These are phyloP conservation scores for Oxygymnocypris stewartii DNA, from an alignment of 2,113 vertebrate genomes.

Conservation along the genomic window DNA sequence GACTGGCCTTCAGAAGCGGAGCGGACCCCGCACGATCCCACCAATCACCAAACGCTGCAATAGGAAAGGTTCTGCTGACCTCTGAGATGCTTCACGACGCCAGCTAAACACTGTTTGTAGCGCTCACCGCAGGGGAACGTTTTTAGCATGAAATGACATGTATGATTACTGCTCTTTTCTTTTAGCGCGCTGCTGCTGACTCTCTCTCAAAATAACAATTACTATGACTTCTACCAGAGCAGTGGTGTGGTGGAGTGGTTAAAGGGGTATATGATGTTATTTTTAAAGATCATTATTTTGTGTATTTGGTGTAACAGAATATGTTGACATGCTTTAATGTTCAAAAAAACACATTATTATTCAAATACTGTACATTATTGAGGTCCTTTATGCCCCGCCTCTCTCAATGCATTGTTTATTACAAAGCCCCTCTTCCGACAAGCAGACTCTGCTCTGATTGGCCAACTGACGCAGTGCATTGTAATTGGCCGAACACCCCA, in stretches of 20 bases:
- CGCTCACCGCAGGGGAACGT: neutral
- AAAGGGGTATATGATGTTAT: too few species aligned
- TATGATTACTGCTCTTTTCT: neutral
- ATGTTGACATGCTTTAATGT: too few species aligned
- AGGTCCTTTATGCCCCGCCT: too few species aligned
- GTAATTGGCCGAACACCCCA: too few species aligned
- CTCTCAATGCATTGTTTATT: too few species aligned
- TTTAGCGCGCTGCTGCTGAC: neutral
- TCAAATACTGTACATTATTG: too few species aligned
- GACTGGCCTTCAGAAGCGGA: constrained; percentile 42
- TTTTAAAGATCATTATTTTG: too few species aligned
- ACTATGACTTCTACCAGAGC: neutral
- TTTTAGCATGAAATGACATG: neutral
- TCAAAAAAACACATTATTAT: too few species aligned
- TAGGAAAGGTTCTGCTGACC: constrained; percentile 16
- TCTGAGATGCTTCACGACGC: neutral
- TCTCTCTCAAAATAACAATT: neutral
- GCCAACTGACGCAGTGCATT: too few species aligned
- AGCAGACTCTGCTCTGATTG: too few species aligned
- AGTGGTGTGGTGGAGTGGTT: neutral
- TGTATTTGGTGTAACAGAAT: too few species aligned
- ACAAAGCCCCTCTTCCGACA: too few species aligned
- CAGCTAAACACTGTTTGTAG: neutral
- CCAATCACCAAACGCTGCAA: constrained; percentile 38
- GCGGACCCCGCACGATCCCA: constrained; percentile 39